phyloP scores from a whole-genome alignment of 37 sponge, comb jelly and placozoan species.

The Amphimedon queenslandica region DNA sequence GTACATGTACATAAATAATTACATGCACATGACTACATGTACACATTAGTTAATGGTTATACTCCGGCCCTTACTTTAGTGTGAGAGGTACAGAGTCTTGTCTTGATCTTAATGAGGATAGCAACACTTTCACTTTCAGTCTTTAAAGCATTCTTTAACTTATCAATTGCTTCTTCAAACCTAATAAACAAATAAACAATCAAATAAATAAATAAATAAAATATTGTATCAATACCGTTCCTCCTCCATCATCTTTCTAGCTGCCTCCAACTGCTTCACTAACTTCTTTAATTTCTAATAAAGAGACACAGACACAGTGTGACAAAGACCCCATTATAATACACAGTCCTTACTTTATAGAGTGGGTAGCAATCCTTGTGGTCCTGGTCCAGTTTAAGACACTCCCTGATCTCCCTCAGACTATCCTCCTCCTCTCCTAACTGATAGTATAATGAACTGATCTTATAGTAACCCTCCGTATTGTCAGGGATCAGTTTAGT shows the following conservation, averaged over 20 bases:
- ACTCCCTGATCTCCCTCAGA: slow-evolving; percentile 92
- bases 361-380: slow-evolving; percentile 78
- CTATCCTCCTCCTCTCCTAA: slow-evolving; percentile 91
- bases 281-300: slow-evolving; percentile 93
- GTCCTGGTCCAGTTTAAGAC: slow-evolving; percentile 93
- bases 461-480: slow-evolving; percentile 77
- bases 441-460: slow-evolving; percentile 75
- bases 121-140: slow-evolving; percentile 37
- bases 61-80: too few species aligned
- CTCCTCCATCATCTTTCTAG: slow-evolving; percentile 56
- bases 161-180: slow-evolving; percentile 66
- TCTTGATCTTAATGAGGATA: slow-evolving; percentile 17
- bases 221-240: slow-evolving; percentile 35
- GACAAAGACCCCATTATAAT: too few species aligned
- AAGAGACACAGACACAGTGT: neutral
- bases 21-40: too few species aligned
- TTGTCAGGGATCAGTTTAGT: slow-evolving; percentile 87
- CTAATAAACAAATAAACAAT: slow-evolving; percentile 11
- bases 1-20: too few species aligned
- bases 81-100: slow-evolving; percentile 62
- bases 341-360: slow-evolving; percentile 79
- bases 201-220: neutral
- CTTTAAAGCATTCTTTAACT: slow-evolving; percentile 51
- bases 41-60: too few species aligned
- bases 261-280: slow-evolving; percentile 65